Evolutionary conservation across 2,888 invertebrate genomes (phyloP).

Genomic region (Phortica okadai): DNA sequence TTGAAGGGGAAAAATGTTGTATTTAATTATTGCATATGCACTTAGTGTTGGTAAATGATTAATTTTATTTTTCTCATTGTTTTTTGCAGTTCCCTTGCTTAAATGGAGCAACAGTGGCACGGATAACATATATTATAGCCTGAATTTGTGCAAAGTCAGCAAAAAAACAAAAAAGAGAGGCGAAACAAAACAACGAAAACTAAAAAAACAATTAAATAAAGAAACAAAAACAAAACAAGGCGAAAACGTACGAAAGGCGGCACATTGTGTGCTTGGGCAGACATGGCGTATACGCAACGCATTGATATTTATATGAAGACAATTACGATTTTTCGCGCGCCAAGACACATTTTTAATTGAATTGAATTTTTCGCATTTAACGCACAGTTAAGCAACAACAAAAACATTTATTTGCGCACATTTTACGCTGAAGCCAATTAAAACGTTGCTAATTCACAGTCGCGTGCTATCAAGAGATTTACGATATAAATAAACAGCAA

Average conservation of each 20-base stretch:
- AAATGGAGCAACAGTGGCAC: conserved; percentile 39
- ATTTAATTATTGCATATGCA: neutral
- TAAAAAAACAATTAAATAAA: conserved; percentile 1
- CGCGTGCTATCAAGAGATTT: conserved; percentile 25
- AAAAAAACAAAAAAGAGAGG: conserved; percentile 20
- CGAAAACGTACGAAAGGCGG: conserved; percentile 8
- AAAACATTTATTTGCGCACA: neutral
- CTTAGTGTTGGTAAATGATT: neutral
- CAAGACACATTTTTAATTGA: conserved; percentile 57
- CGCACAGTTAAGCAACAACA: neutral
- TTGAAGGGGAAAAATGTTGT: neutral
- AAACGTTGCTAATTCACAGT: conserved; percentile 19
- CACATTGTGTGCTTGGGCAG: conserved; percentile 20
- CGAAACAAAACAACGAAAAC: neutral
- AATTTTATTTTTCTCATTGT: conserved; percentile 33
- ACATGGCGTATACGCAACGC: conserved; percentile 62
- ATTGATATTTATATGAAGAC: conserved; percentile 46
- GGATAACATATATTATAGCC: conserved; percentile 4
- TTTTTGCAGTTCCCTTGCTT: conserved; percentile 37
- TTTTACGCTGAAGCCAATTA: conserved; percentile 13
- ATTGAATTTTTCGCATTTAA: conserved; percentile 14
- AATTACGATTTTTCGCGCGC: conserved; percentile 51
- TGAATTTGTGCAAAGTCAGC: conserved; percentile 17
- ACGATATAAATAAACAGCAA: neutral
- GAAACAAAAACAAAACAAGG: conserved; percentile 22